A percentile compares a stretch with the other conserved stretches of the same genome.
Conservation (phyloP, 2,888 invertebrate species). For the Erpobdella octoculata region DNA sequence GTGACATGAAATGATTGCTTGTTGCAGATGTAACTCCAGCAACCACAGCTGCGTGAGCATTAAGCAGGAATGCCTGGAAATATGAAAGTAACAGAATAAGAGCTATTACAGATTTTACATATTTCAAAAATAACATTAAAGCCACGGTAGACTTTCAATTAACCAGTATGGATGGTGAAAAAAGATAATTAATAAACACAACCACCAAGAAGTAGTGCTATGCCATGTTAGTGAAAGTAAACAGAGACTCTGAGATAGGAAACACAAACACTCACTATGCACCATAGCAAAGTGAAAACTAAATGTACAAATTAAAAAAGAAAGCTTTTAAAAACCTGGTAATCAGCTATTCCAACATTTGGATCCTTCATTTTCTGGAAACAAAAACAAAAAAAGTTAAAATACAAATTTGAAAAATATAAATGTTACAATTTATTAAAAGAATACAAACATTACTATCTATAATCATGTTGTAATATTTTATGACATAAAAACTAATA, state of each 20-base stretch:
- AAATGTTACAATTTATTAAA: neutral
- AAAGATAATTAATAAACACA: no score
- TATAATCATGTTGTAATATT: no score
- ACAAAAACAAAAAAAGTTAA: conserved; percentile 5
- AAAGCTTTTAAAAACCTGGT: conserved; percentile 60
- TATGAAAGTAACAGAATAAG: conserved; percentile 3
- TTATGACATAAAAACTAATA: neutral
- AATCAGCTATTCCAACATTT: conserved; percentile 76
- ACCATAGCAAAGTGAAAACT: no score
- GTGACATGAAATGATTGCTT: conserved; percentile 71
- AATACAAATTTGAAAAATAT: neutral
- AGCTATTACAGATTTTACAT: no score
- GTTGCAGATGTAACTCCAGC: conserved; percentile 68
- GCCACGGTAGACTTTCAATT: neutral
- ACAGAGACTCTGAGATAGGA: no score
- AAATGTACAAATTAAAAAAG: no score
- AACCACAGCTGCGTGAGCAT: conserved; percentile 70
- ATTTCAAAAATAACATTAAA: no score
- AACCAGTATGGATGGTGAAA: neutral
- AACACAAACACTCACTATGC: no score
- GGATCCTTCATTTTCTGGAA: conserved; percentile 68
- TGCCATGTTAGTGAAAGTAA: neutral
- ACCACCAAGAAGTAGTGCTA: neutral
- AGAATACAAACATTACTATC: no score
- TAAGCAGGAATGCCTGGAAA: conserved; percentile 64